These are phyloP conservation scores for Drosophila lacteicornis DNA, from an alignment of 1,140 invertebrate species.

Conservation along the genomic window DNA sequence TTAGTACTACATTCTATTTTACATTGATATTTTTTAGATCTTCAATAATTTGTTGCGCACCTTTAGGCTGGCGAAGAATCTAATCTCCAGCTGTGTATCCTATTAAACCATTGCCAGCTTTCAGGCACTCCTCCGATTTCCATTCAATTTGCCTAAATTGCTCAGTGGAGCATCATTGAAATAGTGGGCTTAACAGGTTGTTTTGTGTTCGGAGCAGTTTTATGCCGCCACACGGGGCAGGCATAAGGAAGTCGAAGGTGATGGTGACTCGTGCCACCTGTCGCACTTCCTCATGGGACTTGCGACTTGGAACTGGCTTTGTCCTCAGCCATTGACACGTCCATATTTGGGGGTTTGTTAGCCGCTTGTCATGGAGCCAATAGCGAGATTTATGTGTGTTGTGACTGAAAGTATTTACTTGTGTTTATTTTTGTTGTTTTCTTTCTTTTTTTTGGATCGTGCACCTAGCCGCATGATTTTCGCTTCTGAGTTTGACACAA, in stretches of 20 bases:
- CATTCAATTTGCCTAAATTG: background rate
- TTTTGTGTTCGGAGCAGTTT: background rate
- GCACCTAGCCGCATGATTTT: slow-evolving; percentile 73
- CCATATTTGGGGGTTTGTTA: slow-evolving; percentile 34
- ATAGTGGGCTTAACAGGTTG: background rate
- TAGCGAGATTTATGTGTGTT: slow-evolving; percentile 57
- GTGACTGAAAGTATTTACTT: slow-evolving; percentile 29
- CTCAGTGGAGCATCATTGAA: background rate
- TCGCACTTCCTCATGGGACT: slow-evolving; percentile 66
- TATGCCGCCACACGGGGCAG: slow-evolving; percentile 59
- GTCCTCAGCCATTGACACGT: slow-evolving; percentile 44
- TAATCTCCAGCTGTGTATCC: background rate
- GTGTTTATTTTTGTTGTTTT: slow-evolving; percentile 7
- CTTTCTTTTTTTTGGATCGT: slow-evolving; percentile 55
- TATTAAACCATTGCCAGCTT: slow-evolving; percentile 6
- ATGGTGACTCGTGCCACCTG: slow-evolving; percentile 47
- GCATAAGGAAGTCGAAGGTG: slow-evolving; percentile 66
- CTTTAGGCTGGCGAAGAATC: slow-evolving; percentile 6
- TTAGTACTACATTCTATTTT: background rate
- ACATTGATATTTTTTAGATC: slow-evolving; percentile 5
- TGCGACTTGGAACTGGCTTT: slow-evolving; percentile 16
- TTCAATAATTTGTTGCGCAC: background rate
- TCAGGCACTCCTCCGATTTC: slow-evolving; percentile 6
- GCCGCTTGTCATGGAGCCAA: slow-evolving; percentile 37
- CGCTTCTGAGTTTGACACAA: slow-evolving; percentile 67